Evolutionary conservation across 2,888 invertebrate genomes (phyloP), one percentile per base, ranked within the genome.

Genomic region (Scaptomyza parva): DNA sequence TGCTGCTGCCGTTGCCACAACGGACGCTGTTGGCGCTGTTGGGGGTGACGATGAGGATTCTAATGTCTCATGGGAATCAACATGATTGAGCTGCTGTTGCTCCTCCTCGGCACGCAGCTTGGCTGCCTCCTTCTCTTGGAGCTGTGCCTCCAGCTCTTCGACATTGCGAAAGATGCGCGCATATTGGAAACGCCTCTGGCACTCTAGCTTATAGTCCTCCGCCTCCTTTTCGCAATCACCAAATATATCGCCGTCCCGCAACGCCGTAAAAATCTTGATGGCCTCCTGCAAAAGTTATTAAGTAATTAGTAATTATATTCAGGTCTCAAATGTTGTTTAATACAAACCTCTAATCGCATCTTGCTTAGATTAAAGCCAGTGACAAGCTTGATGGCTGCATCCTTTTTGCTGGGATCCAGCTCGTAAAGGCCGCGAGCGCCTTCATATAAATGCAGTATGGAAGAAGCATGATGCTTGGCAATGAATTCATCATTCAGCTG

Each of bases 381-480:
- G 71, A 93, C 93, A 65, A 96, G 92, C 72, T 93, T 92, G 51
- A 96, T 92, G 55, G 96, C 96, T 76, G 93, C 93, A 48, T 93
- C 92, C 90, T 95, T 95, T 86, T 94, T 93, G 75, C 93, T 94
- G 30, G 94, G 93, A 90, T 95, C 95, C 80, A 97, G 92, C 72
- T 95, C 94, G 86, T 95, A 95, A 92, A 97, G 94, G 92, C 97
- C 96, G 74, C 95, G 94, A 70, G 96, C 97, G 51, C 94, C 96
- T 93, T 97, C 97, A 85, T 97, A 93, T 89, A 96, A 94, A 89
- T 96, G 96, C 78, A 95, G 93, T 91, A 97, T 94, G 89, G 96
- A 95, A 85, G 72, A 53, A 54, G 93, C 92, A 58, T 91, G 91
- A 75, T 92, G 92, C 70, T 92, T 92, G 59, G 93, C 91, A 78